Percentiles rank a stretch among this genome's conserved stretches.
Conservation (phyloP, 1,140 invertebrate species). For the Helicoverpa armigera region DNA sequence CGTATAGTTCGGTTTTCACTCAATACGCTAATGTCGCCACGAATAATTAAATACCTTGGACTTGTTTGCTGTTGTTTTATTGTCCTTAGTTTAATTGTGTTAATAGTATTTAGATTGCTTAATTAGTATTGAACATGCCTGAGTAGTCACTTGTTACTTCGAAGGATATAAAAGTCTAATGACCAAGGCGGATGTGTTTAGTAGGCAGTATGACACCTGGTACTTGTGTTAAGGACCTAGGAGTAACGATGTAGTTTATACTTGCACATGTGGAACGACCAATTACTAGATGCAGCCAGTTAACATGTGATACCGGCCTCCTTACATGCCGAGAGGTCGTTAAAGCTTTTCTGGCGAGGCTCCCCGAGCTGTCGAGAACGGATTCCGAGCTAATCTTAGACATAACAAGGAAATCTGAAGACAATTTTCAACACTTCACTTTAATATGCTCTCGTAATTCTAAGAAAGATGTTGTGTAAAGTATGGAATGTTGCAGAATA, state of each 20-base stretch:
- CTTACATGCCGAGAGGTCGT: slow-evolving; percentile 25
- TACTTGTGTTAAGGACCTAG: not conserved
- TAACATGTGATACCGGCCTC: slow-evolving; percentile 33
- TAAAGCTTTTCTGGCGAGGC: slow-evolving; percentile 2
- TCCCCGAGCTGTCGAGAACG: not conserved
- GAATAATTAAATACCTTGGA: slow-evolving; percentile 16
- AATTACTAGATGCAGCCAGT: slow-evolving; percentile 1
- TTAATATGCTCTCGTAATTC: not conserved
- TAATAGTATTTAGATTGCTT: slow-evolving; percentile 9
- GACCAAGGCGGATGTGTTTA: slow-evolving; percentile 13
- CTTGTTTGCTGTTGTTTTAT: not conserved
- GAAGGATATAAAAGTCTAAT: slow-evolving; percentile 35
- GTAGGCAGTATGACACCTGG: slow-evolving; percentile 1
- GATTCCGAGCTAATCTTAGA: not conserved
- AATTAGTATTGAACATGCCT: not conserved
- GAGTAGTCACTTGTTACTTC: not conserved
- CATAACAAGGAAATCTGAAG: not conserved
- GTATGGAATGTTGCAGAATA: not conserved
- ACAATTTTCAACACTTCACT: not conserved
- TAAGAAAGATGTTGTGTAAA: not conserved
- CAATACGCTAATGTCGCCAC: slow-evolving; percentile 3
- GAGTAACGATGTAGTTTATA: not conserved
- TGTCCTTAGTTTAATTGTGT: slow-evolving; percentile 19
- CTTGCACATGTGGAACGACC: not conserved
- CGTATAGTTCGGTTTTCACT: slow-evolving; percentile 23